Conservation (phyloP, 2,888 invertebrate species). For the Dynastes grantii region DNA sequence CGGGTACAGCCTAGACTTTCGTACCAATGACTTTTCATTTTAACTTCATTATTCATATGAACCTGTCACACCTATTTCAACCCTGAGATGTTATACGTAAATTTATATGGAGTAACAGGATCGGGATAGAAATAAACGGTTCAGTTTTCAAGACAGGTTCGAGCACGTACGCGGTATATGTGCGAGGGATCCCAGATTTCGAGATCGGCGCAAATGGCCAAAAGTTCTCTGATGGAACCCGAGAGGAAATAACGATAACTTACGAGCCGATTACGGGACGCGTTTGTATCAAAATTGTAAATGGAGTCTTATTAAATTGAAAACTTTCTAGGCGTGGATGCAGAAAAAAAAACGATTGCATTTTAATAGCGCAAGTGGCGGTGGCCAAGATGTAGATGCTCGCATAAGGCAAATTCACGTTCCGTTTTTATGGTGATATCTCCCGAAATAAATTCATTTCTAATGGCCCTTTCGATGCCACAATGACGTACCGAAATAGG, state of each 20-base stretch:
- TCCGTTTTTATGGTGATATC: constrained; percentile 39
- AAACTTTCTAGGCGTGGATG: constrained; percentile 28
- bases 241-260: constrained; percentile 34
- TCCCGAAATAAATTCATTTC: constrained; percentile 42
- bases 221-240: constrained; percentile 16
- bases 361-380: constrained; percentile 1
- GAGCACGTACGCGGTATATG: constrained; percentile 35
- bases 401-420: constrained; percentile 21
- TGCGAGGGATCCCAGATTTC: not conserved
- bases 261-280: constrained; percentile 22
- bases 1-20: constrained; percentile 2
- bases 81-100: constrained; percentile 21
- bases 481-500: constrained; percentile 31
- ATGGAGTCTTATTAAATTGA: constrained; percentile 37
- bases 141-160: constrained; percentile 19
- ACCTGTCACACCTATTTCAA: constrained; percentile 46
- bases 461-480: constrained; percentile 38
- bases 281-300: constrained; percentile 26
- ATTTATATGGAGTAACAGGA: constrained; percentile 10
- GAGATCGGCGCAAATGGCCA: constrained; percentile 12
- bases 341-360: constrained; percentile 17
- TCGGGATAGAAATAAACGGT: constrained; percentile 14
- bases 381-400: not conserved
- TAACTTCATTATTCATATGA: constrained; percentile 45
- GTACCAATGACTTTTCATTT: constrained; percentile 35